Conservation (phyloP, 2,113 vertebrate species). For the Rhodinocichla rosea region DNA sequence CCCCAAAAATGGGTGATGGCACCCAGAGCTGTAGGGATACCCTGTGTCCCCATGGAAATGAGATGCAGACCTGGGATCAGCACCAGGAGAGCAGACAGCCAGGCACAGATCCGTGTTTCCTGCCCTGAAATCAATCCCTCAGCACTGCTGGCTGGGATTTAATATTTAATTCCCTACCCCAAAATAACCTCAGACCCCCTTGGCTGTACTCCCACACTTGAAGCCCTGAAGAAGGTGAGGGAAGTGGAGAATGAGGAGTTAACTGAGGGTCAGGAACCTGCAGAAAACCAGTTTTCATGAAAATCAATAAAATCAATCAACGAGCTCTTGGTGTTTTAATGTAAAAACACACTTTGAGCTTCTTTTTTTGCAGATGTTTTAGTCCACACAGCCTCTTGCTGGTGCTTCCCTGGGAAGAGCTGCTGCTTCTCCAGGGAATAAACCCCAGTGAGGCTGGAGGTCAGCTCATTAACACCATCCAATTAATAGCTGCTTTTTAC, state of each 20-base stretch:
- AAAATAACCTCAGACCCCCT: background rate
- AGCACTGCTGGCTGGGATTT: background rate
- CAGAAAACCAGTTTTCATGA: background rate
- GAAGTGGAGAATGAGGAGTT: background rate
- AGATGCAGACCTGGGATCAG: background rate
- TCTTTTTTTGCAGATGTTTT: background rate
- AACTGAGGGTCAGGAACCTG: background rate
- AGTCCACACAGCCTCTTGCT: background rate
- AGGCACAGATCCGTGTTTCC: fast-evolving
- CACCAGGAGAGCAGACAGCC: background rate
- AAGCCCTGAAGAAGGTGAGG: background rate
- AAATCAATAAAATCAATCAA: background rate
- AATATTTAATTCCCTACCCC: background rate
- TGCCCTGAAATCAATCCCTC: background rate
- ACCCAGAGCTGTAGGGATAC: background rate
- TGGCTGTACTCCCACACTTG: background rate
- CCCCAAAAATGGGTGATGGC: background rate
- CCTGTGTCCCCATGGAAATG: fast-evolving
- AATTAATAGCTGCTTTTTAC: background rate
- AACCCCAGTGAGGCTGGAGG: background rate
- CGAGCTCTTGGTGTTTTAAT: fast-evolving
- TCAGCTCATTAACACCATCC: background rate
- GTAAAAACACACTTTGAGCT: background rate
- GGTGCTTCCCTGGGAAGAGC: background rate
- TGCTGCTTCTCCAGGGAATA: background rate